These are phyloP conservation scores for Cnemophilus loriae DNA, from an alignment of 2,113 vertebrate species.

Conservation along the genomic window DNA sequence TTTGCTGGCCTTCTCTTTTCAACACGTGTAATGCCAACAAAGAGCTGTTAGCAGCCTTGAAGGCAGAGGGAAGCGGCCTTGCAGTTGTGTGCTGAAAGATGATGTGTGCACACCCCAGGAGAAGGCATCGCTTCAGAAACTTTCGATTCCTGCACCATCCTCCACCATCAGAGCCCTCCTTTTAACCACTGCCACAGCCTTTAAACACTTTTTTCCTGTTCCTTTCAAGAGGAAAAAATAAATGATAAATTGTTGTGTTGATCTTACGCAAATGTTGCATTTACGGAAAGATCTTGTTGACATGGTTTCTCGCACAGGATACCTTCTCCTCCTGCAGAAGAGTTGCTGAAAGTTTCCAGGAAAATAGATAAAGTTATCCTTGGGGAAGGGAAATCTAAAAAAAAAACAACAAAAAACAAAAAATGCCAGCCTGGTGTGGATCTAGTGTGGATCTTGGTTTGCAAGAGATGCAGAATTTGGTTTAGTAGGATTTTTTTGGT, in stretches of 20 bases:
- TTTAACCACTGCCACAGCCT: not conserved
- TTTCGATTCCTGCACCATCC: not conserved
- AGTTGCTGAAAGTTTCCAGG: not conserved
- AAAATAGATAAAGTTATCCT: not conserved
- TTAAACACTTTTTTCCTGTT: conserved; percentile 49
- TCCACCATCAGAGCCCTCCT: not conserved
- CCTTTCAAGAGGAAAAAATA: conserved; percentile 26
- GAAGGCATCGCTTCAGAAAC: not conserved
- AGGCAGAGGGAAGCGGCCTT: not conserved
- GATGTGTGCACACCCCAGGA: not conserved
- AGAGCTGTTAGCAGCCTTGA: not conserved
- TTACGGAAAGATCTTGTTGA: conserved; percentile 23
- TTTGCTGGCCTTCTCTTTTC: not conserved
- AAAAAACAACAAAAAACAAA: too few species aligned
- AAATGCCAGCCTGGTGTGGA: not conserved
- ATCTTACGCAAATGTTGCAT: not conserved
- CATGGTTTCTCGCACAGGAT: not conserved
- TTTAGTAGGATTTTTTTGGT: not conserved
- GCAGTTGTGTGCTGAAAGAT: not conserved
- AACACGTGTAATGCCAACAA: not conserved
- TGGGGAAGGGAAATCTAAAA: not conserved
- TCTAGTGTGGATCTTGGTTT: not conserved
- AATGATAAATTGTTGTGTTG: conserved; percentile 29
- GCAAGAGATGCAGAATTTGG: not conserved
- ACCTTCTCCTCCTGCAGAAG: not conserved